A percentile compares a stretch with the other conserved stretches of the same genome.
These are phyloP conservation scores for Drosophila nebulosa DNA, from an alignment of 1,140 invertebrate genomes.

Conservation along the genomic window DNA sequence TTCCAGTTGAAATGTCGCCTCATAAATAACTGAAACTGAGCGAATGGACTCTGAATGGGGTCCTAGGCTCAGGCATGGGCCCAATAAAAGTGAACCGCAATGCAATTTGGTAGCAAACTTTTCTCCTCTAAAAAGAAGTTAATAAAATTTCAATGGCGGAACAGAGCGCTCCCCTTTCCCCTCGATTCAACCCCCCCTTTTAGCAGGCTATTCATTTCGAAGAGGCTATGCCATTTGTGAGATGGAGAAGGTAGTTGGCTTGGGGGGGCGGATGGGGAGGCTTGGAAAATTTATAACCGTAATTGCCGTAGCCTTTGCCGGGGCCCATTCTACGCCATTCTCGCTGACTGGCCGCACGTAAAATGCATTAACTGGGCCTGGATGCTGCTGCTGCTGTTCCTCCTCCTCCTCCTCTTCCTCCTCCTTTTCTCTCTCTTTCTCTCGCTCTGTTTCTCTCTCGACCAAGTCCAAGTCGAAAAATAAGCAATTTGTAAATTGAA, in stretches of 20 bases:
- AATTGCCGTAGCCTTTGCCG: constrained; percentile 58
- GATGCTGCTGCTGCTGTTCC: constrained; percentile 10
- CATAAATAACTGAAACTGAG: constrained; percentile 50
- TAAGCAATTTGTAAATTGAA: constrained; percentile 80
- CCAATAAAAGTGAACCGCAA: constrained; percentile 71
- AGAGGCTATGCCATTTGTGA: constrained; percentile 55
- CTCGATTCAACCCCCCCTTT: neutral
- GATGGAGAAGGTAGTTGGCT: neutral
- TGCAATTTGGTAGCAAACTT: constrained; percentile 57
- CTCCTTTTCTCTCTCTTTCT: neutral
- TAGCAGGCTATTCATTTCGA: constrained; percentile 53
- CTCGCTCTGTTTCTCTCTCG: neutral
- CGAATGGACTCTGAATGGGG: neutral
- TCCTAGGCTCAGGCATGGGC: constrained; percentile 1
- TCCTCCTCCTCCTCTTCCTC: neutral
- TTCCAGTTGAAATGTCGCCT: constrained; percentile 66
- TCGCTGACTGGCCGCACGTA: constrained; percentile 62
- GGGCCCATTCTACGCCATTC: neutral
- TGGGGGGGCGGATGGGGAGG: neutral
- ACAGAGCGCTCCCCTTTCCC: neutral
- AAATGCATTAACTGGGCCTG: constrained; percentile 73
- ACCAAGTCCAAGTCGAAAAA: constrained; percentile 72
- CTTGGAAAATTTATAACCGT: constrained; percentile 74
- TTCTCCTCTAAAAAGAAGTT: constrained; percentile 64
- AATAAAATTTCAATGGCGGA: constrained; percentile 59